Evolutionary conservation across 2,113 vertebrate genomes (phyloP), one percentile per base, ranked within the genome.

Genomic region (Meriones unguiculatus): DNA sequence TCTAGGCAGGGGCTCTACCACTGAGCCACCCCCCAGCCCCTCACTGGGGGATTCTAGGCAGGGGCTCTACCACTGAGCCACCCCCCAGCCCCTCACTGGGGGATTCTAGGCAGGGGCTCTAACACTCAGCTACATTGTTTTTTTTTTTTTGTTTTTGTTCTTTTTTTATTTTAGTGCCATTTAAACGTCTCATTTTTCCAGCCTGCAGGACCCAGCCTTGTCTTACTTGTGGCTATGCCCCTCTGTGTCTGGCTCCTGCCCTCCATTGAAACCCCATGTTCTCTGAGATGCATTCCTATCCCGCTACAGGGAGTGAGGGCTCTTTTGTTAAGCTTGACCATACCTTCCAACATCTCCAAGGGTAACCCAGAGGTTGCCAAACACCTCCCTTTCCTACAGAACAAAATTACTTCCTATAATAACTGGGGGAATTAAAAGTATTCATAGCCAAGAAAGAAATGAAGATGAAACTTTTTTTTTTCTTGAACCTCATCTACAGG

Each of bases 401-500:
- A 92, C 70, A 78, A 80, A 85, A 72, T 54, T 14, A 64, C 91
- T 94, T 91, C 80, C 75, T 32, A 70, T 32, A 78, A 84, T 62
- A 35, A 91, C 62, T 25, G 9, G 28, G 28, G 92, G 91, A 82
- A 90, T 1, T 18, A 87, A 65, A 41, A 89, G 9, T 73, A 59
- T 25, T 59, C 30, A 41, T 65, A 28, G 82, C 82, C 84, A 84
- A 70, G 32, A 91, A 78, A 92, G 76, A 90, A 96, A 87, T 28
- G 32, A 59, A 81, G 94, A 59, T 3, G 2, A 62, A 72, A 92
- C n/a, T n/a, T 59, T 95, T 92, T 77, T 86, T 93, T 80, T 81
- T 93, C 59, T 95, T 52, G 52, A 90, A 24, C 46, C 67, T 96
- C 59, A 22, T 54, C 18, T 78, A 59, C 52, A 85, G 38, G 70